A percentile compares a stretch with the other conserved stretches of the same genome.
These are phyloP conservation scores for Cnemophilus loriae DNA, from an alignment of 2,113 vertebrate genomes.

Conservation along the genomic window DNA sequence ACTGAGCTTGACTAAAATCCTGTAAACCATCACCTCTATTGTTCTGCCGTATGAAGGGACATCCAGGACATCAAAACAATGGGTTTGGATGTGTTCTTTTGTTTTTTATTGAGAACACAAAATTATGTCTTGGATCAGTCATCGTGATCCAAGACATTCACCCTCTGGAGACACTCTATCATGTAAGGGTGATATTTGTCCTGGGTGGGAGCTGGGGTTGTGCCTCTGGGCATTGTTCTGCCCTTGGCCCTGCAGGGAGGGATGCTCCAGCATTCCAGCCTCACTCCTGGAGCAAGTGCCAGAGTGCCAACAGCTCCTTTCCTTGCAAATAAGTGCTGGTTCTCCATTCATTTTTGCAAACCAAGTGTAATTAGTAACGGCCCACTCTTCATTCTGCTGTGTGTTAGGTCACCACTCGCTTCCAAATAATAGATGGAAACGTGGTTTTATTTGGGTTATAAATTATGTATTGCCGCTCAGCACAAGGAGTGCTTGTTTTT, in stretches of 20 bases:
- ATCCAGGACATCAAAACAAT: neutral
- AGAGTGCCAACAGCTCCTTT: neutral
- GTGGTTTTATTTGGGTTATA: neutral
- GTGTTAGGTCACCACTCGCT: neutral
- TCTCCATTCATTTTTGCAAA: neutral
- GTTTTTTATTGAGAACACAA: neutral
- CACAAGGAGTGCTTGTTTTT: neutral
- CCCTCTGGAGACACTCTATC: neutral
- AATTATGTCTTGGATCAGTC: neutral
- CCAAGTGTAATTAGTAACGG: rapidly evolving
- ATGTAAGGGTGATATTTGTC: neutral
- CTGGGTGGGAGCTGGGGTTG: neutral
- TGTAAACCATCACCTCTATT: neutral
- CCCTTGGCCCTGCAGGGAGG: neutral
- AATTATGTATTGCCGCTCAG: neutral
- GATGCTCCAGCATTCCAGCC: neutral
- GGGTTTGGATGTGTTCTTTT: neutral
- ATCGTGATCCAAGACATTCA: neutral
- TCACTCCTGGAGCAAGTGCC: rapidly evolving
- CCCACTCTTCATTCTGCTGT: neutral
- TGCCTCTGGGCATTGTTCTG: neutral
- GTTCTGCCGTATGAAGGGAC: neutral
- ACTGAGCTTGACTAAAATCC: neutral
- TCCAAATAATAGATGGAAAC: neutral
- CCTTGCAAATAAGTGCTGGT: neutral